phyloP scores from a whole-genome alignment of 2,888 invertebrate genomes.

The Zeuzera pyrina region DNA sequence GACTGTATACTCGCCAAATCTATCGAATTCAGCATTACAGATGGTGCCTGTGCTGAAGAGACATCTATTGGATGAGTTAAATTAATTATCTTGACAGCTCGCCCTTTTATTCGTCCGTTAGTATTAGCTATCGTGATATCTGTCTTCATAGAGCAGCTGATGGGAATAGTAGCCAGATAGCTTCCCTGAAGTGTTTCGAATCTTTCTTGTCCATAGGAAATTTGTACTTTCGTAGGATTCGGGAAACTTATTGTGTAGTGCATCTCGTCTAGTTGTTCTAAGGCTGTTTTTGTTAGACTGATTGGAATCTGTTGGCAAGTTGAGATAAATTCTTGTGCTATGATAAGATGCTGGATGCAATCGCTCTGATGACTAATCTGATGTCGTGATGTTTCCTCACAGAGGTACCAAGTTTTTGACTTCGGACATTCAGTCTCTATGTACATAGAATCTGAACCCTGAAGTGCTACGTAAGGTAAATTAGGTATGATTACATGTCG shows the following conservation, averaged over 20 bases:
- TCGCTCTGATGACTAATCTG: constrained; percentile 7
- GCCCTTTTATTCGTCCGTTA: constrained; percentile 5
- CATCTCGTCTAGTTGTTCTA: constrained; percentile 17
- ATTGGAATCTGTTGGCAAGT: constrained; percentile 16
- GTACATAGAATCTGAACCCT: constrained; percentile 9
- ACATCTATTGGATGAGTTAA: background rate
- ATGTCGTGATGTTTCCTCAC: constrained; percentile 8
- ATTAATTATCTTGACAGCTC: constrained; percentile 5
- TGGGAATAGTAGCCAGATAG: constrained; percentile 12
- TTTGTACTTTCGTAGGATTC: constrained; percentile 11
- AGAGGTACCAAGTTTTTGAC: constrained; percentile 10
- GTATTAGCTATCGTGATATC: constrained; percentile 5
- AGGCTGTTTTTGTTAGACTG: constrained; percentile 6
- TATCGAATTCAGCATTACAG: background rate
- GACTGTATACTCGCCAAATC: background rate
- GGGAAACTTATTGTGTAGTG: constrained; percentile 16
- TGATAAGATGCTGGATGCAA: constrained; percentile 16
- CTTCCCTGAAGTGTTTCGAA: constrained; percentile 15
- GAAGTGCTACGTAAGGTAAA: constrained; percentile 7
- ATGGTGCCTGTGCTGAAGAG: background rate
- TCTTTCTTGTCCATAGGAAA: constrained; percentile 14
- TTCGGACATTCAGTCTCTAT: constrained; percentile 17
- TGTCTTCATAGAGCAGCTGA: constrained; percentile 7
- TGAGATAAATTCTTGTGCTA: constrained; percentile 9
- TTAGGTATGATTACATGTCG: background rate